phyloP scores from a whole-genome alignment of 2,797 vertebrate species.

The Sebastes trivittatus region DNA sequence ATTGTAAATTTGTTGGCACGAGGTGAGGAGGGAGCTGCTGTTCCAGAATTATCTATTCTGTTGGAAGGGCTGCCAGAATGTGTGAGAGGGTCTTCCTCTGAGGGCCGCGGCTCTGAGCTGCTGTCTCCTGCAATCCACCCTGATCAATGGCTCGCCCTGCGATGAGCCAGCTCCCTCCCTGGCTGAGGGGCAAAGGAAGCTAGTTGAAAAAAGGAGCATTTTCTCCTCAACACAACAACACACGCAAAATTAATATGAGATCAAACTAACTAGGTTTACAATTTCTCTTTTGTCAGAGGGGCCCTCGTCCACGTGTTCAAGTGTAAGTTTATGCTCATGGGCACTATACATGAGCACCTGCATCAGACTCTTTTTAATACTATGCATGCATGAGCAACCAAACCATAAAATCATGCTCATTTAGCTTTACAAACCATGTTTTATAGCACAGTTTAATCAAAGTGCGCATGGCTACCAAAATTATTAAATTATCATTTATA shows the following conservation, averaged over 20 bases:
- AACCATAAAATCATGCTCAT: background rate
- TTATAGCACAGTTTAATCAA: background rate
- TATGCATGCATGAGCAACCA: background rate
- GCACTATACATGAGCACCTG: background rate
- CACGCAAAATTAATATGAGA: slow-evolving; percentile 35
- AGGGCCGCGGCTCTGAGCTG: slow-evolving; percentile 59
- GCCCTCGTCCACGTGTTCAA: background rate
- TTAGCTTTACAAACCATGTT: background rate
- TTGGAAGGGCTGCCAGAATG: slow-evolving; percentile 84
- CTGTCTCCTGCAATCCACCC: slow-evolving; percentile 76
- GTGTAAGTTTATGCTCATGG: background rate
- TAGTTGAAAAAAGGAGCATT: slow-evolving; percentile 19
- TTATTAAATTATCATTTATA: background rate
- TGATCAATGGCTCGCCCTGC: slow-evolving; percentile 71
- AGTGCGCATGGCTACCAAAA: background rate
- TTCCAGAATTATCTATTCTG: slow-evolving; percentile 84
- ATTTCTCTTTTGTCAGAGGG: slow-evolving; percentile 17
- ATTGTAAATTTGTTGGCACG: slow-evolving; percentile 85
- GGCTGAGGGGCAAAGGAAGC: slow-evolving; percentile 39
- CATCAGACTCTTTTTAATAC: background rate
- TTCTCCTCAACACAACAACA: slow-evolving; percentile 4
- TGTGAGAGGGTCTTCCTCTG: slow-evolving; percentile 75
- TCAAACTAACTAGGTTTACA: slow-evolving; percentile 38
- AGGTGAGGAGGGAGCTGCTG: slow-evolving; percentile 73
- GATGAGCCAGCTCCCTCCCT: slow-evolving; percentile 49